Conservation (phyloP, 2,113 vertebrate genomes). For the Craseonycteris thonglongyai region DNA sequence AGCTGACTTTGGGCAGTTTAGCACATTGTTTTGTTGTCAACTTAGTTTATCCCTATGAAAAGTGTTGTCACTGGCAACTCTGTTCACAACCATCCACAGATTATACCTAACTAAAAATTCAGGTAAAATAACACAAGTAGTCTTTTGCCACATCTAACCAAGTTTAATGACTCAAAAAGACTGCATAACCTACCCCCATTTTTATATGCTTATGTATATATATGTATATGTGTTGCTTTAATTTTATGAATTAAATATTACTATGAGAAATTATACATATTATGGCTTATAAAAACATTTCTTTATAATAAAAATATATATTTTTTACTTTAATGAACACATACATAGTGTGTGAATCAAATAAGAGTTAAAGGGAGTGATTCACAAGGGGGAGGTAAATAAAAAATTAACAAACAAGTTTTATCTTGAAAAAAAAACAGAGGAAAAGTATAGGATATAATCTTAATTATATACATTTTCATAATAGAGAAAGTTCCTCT, state of each 20-base stretch:
- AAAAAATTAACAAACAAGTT: not conserved
- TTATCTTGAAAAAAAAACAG: not conserved
- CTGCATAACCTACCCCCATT: fast-evolving
- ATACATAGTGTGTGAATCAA: not conserved
- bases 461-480: not conserved
- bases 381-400: too few species aligned
- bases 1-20: not conserved
- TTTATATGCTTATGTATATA: not conserved
- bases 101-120: not conserved
- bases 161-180: not conserved
- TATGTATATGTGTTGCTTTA: not conserved
- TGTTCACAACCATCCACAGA: not conserved
- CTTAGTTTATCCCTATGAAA: not conserved
- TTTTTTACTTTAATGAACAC: not conserved
- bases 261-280: not conserved
- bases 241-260: not conserved
- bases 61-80: not conserved
- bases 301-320: not conserved
- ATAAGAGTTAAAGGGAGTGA: not conserved
- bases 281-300: not conserved
- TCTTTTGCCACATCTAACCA: not conserved
- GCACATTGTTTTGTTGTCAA: not conserved
- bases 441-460: not conserved
- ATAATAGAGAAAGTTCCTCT: not conserved
- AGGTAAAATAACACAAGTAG: not conserved